Evolutionary conservation across 2,888 invertebrate species (phyloP).

Genomic region (Hyposoter didymator): DNA sequence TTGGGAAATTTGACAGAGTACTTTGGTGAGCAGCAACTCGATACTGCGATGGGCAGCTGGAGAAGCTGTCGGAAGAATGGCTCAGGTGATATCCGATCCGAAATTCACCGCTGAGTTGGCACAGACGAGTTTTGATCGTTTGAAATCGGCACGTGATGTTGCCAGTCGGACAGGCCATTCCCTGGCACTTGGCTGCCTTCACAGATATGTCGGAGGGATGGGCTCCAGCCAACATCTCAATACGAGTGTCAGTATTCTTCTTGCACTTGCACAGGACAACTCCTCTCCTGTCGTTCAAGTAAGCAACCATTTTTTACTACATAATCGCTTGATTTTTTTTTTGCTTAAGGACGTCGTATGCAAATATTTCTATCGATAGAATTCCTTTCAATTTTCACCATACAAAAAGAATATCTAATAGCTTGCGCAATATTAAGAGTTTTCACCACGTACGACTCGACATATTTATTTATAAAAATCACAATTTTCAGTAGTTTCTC

Average conservation of each 20-base stretch:
- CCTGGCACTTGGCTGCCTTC: conserved; percentile 97
- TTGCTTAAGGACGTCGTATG: background rate
- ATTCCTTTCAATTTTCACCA: too few species aligned
- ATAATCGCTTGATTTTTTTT: background rate
- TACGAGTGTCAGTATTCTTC: conserved; percentile 96
- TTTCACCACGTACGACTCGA: too few species aligned
- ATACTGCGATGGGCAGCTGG: conserved; percentile 97
- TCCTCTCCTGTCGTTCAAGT: conserved; percentile 98
- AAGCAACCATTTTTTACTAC: conserved; percentile 56
- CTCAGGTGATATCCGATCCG: conserved; percentile 94
- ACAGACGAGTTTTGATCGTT: conserved; percentile 94
- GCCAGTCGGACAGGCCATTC: conserved; percentile 94
- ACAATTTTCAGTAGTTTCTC: too few species aligned
- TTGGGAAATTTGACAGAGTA: conserved; percentile 85
- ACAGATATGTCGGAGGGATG: conserved; percentile 97
- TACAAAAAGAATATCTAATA: too few species aligned
- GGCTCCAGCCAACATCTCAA: conserved; percentile 97
- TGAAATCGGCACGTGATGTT: conserved; percentile 94
- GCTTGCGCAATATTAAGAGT: too few species aligned
- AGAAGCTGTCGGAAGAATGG: conserved; percentile 97
- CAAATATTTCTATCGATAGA: too few species aligned
- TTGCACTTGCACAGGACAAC: conserved; percentile 97
- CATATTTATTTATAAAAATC: too few species aligned
- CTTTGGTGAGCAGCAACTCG: conserved; percentile 90
- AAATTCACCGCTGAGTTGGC: conserved; percentile 95